phyloP scores from a whole-genome alignment of 2,888 invertebrate species.

The Euzophera pinguis region DNA sequence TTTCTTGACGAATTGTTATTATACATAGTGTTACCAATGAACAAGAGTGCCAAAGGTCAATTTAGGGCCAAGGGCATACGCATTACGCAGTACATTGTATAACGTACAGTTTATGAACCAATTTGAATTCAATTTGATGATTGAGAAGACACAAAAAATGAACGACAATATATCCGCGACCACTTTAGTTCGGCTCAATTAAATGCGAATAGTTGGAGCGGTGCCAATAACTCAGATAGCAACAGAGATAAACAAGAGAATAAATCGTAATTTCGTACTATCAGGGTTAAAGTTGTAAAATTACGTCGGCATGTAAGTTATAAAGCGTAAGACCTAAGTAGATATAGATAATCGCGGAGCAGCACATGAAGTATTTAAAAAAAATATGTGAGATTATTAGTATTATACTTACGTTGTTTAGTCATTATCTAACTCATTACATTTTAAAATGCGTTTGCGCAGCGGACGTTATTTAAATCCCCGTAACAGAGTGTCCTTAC shows the following conservation, averaged over 20 bases:
- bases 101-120: neutral
- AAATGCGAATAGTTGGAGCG: conserved; percentile 46
- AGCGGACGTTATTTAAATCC: too few relatives aligned
- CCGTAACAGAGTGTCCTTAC: too few relatives aligned
- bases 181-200: conserved; percentile 23
- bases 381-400: too few relatives aligned
- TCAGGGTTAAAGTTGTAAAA: neutral
- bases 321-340: too few relatives aligned
- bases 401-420: too few relatives aligned
- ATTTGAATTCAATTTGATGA: conserved; percentile 11
- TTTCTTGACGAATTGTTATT: neutral
- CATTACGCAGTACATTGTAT: neutral
- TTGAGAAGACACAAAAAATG: conserved; percentile 1
- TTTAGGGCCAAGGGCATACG: conserved; percentile 4
- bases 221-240: conserved; percentile 45
- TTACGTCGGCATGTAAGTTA: too few relatives aligned
- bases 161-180: conserved; percentile 1
- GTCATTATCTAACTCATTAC: too few relatives aligned
- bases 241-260: conserved; percentile 40
- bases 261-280: conserved; percentile 25
- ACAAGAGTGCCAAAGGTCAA: conserved; percentile 10
- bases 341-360: too few relatives aligned
- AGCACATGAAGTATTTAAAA: too few relatives aligned
- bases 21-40: too few relatives aligned
- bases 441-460: too few relatives aligned